phyloP scores from a whole-genome alignment of 1,140 invertebrate genomes.

The Harpegnathos saltator region DNA sequence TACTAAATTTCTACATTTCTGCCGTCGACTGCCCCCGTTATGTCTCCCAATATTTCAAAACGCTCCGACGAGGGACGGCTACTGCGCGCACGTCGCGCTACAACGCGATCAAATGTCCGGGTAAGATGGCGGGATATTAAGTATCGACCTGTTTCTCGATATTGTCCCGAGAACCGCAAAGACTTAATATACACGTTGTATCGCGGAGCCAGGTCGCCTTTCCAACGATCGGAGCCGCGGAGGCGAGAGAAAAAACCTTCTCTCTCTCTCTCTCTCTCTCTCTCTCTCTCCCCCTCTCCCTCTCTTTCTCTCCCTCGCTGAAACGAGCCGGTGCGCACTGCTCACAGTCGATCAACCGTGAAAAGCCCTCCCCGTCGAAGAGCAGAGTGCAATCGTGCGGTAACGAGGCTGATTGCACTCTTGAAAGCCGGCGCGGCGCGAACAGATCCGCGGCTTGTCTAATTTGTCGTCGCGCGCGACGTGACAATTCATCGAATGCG shows the following conservation, averaged over 20 bases:
- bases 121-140: neutral
- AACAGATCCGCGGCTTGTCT: constrained; percentile 18
- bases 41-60: too few species aligned
- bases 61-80: neutral
- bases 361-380: constrained; percentile 40
- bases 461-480: neutral
- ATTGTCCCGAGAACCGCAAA: neutral
- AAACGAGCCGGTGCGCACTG: constrained; percentile 41
- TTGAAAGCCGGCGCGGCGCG: neutral
- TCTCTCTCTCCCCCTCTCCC: too few species aligned
- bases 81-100: neutral
- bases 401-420: constrained; percentile 20
- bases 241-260: constrained; percentile 37
- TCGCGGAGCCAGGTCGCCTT: constrained; percentile 19
- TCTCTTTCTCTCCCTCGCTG: too few species aligned
- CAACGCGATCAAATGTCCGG: neutral
- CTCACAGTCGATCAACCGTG: constrained; percentile 59
- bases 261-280: too few species aligned
- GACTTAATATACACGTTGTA: constrained; percentile 9
- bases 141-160: neutral
- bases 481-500: neutral
- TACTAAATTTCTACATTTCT: too few species aligned
- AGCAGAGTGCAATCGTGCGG: constrained; percentile 36
- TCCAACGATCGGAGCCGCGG: constrained; percentile 1
- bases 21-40: too few species aligned